A percentile compares a stretch with the other conserved stretches of the same genome.
These are phyloP conservation scores for Probaryconus sp. DNA, from an alignment of 1,140 invertebrate species.

Conservation along the genomic window DNA sequence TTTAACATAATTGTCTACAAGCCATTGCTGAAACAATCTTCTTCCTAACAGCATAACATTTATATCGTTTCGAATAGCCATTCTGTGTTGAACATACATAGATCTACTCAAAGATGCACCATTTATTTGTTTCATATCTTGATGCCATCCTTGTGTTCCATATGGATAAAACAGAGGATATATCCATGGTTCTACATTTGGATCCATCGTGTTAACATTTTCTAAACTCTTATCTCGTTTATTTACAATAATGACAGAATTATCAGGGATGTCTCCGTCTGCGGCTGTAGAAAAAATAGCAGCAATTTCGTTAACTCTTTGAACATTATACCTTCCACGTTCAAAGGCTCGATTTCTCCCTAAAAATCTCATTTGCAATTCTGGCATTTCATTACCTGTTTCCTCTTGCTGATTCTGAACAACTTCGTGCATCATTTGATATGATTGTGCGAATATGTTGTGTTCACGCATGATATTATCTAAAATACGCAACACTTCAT, in stretches of 20 bases:
- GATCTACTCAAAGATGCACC: no score
- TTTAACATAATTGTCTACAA: no score
- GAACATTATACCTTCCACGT: slow-evolving; percentile 15
- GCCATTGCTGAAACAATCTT: no score
- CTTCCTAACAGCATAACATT: no score
- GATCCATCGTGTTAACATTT: slow-evolving; percentile 6
- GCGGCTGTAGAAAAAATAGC: slow-evolving; percentile 9
- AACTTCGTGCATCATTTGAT: slow-evolving; percentile 30
- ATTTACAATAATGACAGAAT: neutral
- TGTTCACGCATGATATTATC: neutral
- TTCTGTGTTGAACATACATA: no score
- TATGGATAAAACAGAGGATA: no score
- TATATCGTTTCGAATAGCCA: no score
- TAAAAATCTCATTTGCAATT: slow-evolving; percentile 23
- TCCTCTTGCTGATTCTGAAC: slow-evolving; percentile 10
- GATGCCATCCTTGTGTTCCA: no score
- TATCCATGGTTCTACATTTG: no score
- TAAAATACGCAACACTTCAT: slow-evolving; percentile 6
- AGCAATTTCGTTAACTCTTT: slow-evolving; percentile 15
- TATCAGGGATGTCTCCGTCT: slow-evolving; percentile 3
- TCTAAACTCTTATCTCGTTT: neutral
- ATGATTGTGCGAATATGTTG: slow-evolving; percentile 22
- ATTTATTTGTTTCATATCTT: no score
- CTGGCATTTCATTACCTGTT: neutral
- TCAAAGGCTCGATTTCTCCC: slow-evolving; percentile 7